phyloP scores from a whole-genome alignment of 2,113 vertebrate genomes.

The Thunnus thynnus region DNA sequence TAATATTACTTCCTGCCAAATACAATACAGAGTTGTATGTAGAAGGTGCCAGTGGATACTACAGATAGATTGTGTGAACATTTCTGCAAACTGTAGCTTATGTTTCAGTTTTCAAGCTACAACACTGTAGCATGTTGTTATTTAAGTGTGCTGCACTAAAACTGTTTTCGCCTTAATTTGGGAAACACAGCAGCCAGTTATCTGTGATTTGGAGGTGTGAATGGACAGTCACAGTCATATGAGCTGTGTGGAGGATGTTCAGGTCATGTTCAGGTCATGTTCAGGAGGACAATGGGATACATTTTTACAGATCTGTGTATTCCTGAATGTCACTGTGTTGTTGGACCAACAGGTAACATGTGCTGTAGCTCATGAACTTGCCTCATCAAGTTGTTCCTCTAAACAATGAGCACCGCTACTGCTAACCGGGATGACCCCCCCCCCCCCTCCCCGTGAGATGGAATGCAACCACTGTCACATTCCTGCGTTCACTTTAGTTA shows the following conservation, averaged over 20 bases:
- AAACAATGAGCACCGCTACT: neutral
- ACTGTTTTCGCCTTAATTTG: slow-evolving; percentile 8
- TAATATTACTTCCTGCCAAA: no score
- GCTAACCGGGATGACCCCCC: neutral
- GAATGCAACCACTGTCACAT: slow-evolving; percentile 46
- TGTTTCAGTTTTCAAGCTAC: neutral
- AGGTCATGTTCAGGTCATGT: slow-evolving; percentile 53
- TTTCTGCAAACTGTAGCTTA: neutral
- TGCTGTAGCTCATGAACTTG: neutral
- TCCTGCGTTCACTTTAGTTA: slow-evolving; percentile 58
- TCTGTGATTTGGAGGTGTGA: slow-evolving; percentile 22
- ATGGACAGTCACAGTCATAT: slow-evolving; percentile 39
- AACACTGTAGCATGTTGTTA: neutral
- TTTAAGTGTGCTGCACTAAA: neutral
- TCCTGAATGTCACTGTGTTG: neutral
- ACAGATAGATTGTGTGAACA: neutral
- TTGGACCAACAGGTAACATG: neutral
- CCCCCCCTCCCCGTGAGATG: neutral
- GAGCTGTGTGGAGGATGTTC: slow-evolving; percentile 34
- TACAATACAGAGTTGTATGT: no score
- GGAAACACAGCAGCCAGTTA: slow-evolving; percentile 33
- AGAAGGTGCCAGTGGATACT: neutral
- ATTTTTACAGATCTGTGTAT: neutral
- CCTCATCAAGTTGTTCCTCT: slow-evolving; percentile 1
- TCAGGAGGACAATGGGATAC: slow-evolving; percentile 7